Conservation (phyloP, 2,888 invertebrate species). For the Parasteatoda lunata region DNA sequence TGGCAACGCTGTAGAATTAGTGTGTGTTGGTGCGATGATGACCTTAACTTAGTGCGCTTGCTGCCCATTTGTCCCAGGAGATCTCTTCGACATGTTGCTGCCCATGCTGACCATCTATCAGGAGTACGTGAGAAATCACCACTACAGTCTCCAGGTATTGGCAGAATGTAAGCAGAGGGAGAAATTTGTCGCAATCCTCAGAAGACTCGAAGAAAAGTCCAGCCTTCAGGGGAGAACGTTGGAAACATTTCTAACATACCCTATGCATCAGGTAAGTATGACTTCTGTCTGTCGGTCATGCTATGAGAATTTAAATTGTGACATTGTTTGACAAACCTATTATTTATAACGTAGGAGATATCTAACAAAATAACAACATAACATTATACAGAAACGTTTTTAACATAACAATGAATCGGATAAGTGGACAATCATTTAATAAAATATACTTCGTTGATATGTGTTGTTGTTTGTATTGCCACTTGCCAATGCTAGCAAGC, state of each 20-base stretch:
- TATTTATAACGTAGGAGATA: no score
- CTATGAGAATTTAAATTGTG: background rate
- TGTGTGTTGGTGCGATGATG: background rate
- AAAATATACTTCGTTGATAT: no score
- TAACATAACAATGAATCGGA: no score
- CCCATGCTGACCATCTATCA: constrained; percentile 96
- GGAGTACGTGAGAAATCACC: constrained; percentile 94
- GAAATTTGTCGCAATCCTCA: constrained; percentile 84
- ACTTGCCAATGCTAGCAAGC: no score
- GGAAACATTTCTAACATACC: constrained; percentile 92
- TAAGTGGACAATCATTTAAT: no score
- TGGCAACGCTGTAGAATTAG: constrained; percentile 22
- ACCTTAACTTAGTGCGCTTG: constrained; percentile 64
- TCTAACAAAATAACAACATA: no score
- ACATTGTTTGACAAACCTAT: background rate
- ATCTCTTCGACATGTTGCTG: constrained; percentile 93
- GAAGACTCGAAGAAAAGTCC: constrained; percentile 88
- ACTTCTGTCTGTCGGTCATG: background rate
- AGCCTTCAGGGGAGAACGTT: constrained; percentile 88
- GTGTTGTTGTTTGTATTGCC: no score
- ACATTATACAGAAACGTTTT: no score
- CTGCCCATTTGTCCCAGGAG: constrained; percentile 79
- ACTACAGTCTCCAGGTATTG: constrained; percentile 89
- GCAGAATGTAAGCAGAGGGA: constrained; percentile 92
- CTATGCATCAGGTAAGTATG: constrained; percentile 89